Conservation (phyloP, 2,113 vertebrate species). For the Forbesichthys agassizii region DNA sequence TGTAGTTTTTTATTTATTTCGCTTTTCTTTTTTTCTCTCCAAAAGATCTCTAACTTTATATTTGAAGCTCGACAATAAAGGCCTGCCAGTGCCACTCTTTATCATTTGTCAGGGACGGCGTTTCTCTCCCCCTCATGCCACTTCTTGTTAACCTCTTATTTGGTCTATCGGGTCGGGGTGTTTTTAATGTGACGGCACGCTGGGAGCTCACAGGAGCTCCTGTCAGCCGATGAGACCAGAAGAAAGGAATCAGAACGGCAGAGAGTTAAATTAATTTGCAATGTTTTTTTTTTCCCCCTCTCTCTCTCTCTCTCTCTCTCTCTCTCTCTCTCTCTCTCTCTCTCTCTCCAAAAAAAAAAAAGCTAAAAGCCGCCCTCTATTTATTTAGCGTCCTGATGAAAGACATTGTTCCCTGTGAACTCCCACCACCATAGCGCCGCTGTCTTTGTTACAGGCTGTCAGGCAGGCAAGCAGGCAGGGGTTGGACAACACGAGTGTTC, state of each 20-base stretch:
- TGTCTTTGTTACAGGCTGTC: constrained; percentile 65
- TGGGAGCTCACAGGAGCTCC: constrained; percentile 88
- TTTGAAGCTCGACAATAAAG: constrained; percentile 97
- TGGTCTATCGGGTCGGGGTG: constrained; percentile 85
- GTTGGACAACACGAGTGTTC: constrained; percentile 28
- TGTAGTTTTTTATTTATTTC: constrained; percentile 81
- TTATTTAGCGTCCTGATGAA: constrained; percentile 68
- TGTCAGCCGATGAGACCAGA: constrained; percentile 86
- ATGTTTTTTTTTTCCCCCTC: constrained; percentile 43
- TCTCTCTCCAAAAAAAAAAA: neutral
- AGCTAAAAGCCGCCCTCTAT: constrained; percentile 58
- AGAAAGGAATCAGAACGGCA: constrained; percentile 78
- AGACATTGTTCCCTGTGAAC: constrained; percentile 67
- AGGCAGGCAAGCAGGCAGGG: constrained; percentile 43
- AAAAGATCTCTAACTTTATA: constrained; percentile 99
- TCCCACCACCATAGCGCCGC: constrained; percentile 48
- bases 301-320: constrained; percentile 7
- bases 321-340: neutral
- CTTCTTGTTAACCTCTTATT: constrained; percentile 98
- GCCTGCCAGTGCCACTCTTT: constrained; percentile 92
- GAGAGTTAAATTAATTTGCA: constrained; percentile 83
- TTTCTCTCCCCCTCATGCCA: constrained; percentile 89
- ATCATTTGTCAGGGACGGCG: constrained; percentile 92
- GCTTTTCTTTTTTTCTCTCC: constrained; percentile 5
- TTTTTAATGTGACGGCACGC: constrained; percentile 87